Evolutionary conservation across 1,140 invertebrate genomes (phyloP), one percentile per base, ranked within the genome.

Genomic region (Anastrepha obliqua): DNA sequence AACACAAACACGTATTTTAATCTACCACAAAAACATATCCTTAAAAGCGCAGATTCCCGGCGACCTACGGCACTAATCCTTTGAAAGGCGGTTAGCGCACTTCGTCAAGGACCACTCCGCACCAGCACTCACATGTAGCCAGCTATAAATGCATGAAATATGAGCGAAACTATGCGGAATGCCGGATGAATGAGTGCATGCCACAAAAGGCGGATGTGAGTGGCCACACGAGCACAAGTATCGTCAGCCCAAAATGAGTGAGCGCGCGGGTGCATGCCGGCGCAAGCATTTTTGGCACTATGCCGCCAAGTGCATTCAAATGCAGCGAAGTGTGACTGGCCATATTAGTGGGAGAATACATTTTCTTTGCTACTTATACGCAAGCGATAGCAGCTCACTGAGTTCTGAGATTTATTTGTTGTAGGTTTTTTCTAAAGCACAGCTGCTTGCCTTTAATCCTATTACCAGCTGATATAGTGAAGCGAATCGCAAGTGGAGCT

Each of bases 371-470:
- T 55, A 74, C 39, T 29, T 55, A 81, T 74, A 15, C 1, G 47
- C 17, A 20, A 20, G 47, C n/a, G 74, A 7, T 29, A n/a, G 44
- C 15, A 51, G 47, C n/a, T 47, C 44, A 8, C 9, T 17, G n/a
- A 17, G 60, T 62, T 8, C 15, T 55, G 74, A 81, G 47, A 29
- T 81, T 81, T 81, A 81, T 20, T n/a, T 81, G 47, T 81, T 81
- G 74, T 55, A 55, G 20, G 74, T 81, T 81, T 70, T 81, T 81
- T 11, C 51, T 3, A n/a, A 44, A 55, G 47, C 74, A 20, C 44
- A 81, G 51, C 74, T 55, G 47, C 47, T 81, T 81, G 74, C 47
- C 39, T 81, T 81, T 81, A 81, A 81, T 81, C 74, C 74, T 55
- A 55, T 81, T 81, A 81, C 47, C 74, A 81, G 74, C 74, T 58